Percentiles rank a stretch among this genome's conserved stretches.
Conservation (phyloP, 1,140 invertebrate species). For the Cotesia typhae region DNA sequence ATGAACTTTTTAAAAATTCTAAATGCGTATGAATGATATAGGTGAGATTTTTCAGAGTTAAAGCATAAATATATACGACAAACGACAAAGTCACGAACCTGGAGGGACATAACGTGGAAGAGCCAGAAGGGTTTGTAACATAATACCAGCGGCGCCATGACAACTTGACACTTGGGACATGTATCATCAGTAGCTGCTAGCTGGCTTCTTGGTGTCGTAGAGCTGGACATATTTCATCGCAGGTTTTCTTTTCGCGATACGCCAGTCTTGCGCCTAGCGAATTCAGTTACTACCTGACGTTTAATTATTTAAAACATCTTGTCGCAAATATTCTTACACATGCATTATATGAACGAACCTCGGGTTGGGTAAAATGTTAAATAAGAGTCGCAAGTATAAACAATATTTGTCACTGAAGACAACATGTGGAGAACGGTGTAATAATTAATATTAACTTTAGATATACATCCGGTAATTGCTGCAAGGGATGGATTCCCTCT, state of each 20-base stretch:
- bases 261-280: neutral
- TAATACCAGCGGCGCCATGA: slow-evolving; percentile 41
- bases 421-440: too few relatives aligned
- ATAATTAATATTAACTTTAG: too few relatives aligned
- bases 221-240: slow-evolving; percentile 29
- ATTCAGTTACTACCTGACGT: too few relatives aligned
- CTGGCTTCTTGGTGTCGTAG: slow-evolving; percentile 38
- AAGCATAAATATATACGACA: slow-evolving; percentile 38
- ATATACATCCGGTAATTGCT: neutral
- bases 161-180: slow-evolving; percentile 42
- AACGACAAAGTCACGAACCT: slow-evolving; percentile 44
- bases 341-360: neutral
- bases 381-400: too few relatives aligned
- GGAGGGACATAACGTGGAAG: slow-evolving; percentile 19
- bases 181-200: slow-evolving; percentile 45
- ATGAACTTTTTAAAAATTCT: too few relatives aligned
- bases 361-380: neutral
- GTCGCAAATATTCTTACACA: neutral
- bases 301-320: too few relatives aligned
- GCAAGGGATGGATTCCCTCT: slow-evolving; percentile 21
- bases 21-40: too few relatives aligned
- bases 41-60: slow-evolving; percentile 18
- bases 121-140: slow-evolving; percentile 33
- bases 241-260: slow-evolving; percentile 7
- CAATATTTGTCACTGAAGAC: too few relatives aligned